A percentile compares a stretch with the other conserved stretches of the same genome.
Conservation (phyloP, 2,888 invertebrate genomes). For the Vesta saturnalis region DNA sequence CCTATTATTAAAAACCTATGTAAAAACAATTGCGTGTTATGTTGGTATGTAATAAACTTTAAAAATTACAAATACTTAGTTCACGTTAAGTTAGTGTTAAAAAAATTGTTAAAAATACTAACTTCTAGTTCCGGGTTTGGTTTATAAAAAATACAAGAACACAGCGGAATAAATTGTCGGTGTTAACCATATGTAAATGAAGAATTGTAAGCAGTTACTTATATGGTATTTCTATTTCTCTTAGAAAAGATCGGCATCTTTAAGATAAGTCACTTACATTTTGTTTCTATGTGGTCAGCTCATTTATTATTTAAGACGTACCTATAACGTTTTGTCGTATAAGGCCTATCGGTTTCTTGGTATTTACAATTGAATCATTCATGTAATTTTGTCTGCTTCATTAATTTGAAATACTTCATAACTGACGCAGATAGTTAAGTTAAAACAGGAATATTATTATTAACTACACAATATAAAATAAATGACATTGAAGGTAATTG, state of each 20-base stretch:
- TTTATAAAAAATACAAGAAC: not conserved
- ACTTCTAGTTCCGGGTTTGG: not conserved
- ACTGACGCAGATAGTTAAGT: too few relatives aligned
- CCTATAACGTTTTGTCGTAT: not conserved
- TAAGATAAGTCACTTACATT: slow-evolving; percentile 14
- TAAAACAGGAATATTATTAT: too few relatives aligned
- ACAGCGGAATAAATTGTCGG: not conserved
- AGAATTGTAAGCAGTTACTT: slow-evolving; percentile 5
- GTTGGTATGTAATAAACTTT: too few relatives aligned
- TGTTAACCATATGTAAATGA: slow-evolving; percentile 12
- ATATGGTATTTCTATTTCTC: slow-evolving; percentile 10
- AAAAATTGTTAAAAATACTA: not conserved
- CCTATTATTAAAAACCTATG: too few relatives aligned
- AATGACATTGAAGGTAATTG: too few relatives aligned
- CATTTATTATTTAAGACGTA: slow-evolving; percentile 7
- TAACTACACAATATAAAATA: too few relatives aligned
- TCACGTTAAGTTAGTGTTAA: not conserved
- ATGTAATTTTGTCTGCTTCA: too few relatives aligned
- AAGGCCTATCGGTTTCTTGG: not conserved
- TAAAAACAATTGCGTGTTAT: too few relatives aligned
- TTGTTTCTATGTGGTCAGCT: slow-evolving; percentile 6
- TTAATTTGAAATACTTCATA: too few relatives aligned
- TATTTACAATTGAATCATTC: too few relatives aligned
- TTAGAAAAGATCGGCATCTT: slow-evolving; percentile 10
- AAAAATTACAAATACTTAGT: not conserved